Conservation (phyloP, 53 echinoderm and acorn worm species). For the Zoroaster sp. region DNA sequence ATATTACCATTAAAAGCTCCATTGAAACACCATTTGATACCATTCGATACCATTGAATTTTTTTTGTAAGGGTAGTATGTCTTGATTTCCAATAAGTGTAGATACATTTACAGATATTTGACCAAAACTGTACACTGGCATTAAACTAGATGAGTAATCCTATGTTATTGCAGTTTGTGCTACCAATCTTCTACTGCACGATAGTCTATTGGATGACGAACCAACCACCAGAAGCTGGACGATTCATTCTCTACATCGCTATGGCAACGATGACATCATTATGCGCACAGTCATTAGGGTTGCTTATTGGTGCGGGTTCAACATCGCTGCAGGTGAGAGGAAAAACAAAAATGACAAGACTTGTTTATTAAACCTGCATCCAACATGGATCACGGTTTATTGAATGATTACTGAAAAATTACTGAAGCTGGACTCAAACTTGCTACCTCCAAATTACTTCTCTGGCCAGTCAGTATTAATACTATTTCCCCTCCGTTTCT, state of each 20-base stretch:
- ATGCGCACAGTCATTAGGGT: slow-evolving; percentile 86
- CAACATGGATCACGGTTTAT: background rate
- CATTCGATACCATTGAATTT: no score
- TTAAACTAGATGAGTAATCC: no score
- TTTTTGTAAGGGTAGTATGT: no score
- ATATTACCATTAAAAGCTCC: no score
- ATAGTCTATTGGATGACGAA: slow-evolving; percentile 98
- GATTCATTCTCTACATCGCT: slow-evolving; percentile 81
- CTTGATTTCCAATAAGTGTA: no score
- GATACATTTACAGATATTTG: no score
- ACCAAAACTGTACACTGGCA: no score
- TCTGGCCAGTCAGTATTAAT: background rate
- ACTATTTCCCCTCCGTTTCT: background rate
- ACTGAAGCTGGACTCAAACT: no score
- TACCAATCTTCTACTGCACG: slow-evolving; percentile 91
- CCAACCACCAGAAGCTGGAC: slow-evolving; percentile 76
- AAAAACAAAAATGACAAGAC: no score
- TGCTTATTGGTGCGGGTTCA: slow-evolving; percentile 87
- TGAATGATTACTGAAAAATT: no score
- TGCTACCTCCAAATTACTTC: no score
- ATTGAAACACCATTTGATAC: no score
- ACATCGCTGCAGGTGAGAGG: slow-evolving; percentile 91
- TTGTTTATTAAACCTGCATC: background rate
- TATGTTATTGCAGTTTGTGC: slow-evolving; percentile 63
- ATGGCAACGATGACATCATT: slow-evolving; percentile 90